Evolutionary conservation across 2,888 invertebrate species (phyloP), one percentile per base, ranked within the genome.

Genomic region (Junonia oenone): DNA sequence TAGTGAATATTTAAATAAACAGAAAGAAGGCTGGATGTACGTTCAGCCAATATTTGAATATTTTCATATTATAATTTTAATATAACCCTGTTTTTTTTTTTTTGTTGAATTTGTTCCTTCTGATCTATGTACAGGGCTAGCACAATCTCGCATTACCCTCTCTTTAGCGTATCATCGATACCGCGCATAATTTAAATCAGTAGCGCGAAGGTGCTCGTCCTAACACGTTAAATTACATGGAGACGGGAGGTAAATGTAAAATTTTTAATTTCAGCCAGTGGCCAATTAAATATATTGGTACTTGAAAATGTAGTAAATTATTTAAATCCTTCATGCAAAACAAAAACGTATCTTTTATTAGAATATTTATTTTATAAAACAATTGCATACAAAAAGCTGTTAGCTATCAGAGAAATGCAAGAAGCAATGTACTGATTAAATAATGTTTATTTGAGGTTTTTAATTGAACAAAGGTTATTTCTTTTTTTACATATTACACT

Each of bases 11-110:
- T 90, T 89, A 89, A 85, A 87, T 89, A 83, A 87, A 88, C 83
- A 87, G 84, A 88, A 86, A 85, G 76, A 86, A 78, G 80, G 87
- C 86, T 86, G 89, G 77, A 86, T 81, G 75, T 80, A 79, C 70
- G 75, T 88, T 84, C 88, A 76, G 89, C 78, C 76, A 72, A 85
- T 89, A 89, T 89, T 90, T 90, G 88, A 88, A 89, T 89, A 90
- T 89, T 90, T 90, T 89, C 89, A 89, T 90, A 89, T 89, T 89
- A 87, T 90, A 86, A 90, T 90, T 90, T 89, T 89, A 89, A 88
- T 89, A 88, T 89, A 89, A 89, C 86, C 86, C 80, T 85, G 86
- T 89, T 90, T 89, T 73, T 84, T 78, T 80, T 83, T 87, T 86
- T 40, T 40, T 84, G 86, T 86, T 87, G 76, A 85, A 79, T 73